phyloP scores from a whole-genome alignment of 2,797 vertebrate species.

The Chrysocyon brachyurus region DNA sequence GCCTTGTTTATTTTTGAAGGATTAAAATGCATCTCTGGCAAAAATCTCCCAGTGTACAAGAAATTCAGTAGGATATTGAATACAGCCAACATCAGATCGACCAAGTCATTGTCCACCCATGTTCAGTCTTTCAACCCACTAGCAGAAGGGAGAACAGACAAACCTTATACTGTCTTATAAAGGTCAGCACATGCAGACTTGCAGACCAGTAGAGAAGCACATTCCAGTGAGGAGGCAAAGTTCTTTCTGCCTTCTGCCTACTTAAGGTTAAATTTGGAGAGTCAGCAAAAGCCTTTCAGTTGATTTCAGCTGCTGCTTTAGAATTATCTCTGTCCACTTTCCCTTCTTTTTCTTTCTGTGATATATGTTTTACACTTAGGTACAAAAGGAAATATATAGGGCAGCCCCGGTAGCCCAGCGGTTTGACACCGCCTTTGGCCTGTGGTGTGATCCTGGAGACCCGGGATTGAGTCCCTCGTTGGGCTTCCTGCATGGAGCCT shows the following conservation, averaged over 20 bases:
- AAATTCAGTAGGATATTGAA: constrained; percentile 58
- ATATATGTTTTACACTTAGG: too few relatives aligned
- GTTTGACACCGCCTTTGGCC: too few relatives aligned
- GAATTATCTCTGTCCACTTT: background rate
- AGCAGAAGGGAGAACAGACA: constrained; percentile 64
- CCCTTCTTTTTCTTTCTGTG: too few relatives aligned
- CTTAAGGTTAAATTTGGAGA: constrained; percentile 60
- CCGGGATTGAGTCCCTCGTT: too few relatives aligned
- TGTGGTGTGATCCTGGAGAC: too few relatives aligned
- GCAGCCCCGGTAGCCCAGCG: too few relatives aligned
- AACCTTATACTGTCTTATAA: constrained; percentile 63
- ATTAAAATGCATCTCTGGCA: constrained; percentile 61
- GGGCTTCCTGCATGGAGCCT: too few relatives aligned
- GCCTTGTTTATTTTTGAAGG: constrained; percentile 63
- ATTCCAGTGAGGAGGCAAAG: constrained; percentile 72
- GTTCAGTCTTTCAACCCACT: constrained; percentile 52
- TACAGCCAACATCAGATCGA: background rate
- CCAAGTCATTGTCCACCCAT: constrained; percentile 19
- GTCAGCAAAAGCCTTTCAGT: constrained; percentile 78
- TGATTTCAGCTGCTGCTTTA: constrained; percentile 63
- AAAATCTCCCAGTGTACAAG: constrained; percentile 57
- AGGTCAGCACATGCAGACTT: constrained; percentile 73
- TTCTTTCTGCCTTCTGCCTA: constrained; percentile 70
- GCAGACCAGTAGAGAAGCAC: constrained; percentile 34
- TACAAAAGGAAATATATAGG: too few relatives aligned